phyloP scores from a whole-genome alignment of 2,113 vertebrate species.

The Ptilorrhoa leucosticta region DNA sequence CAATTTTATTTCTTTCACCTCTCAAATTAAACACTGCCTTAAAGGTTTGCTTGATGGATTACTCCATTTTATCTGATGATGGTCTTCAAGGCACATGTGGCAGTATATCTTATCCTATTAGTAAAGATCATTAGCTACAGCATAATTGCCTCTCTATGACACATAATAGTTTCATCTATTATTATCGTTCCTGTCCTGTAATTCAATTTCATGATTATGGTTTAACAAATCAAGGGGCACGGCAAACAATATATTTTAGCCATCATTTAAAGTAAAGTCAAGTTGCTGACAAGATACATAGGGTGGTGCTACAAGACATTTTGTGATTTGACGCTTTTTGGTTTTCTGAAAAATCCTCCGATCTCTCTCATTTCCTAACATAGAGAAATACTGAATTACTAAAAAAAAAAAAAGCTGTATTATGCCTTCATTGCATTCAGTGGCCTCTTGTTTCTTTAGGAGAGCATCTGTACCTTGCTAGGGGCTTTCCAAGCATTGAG shows the following conservation, averaged over 20 bases:
- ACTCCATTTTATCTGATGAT: constrained; percentile 16
- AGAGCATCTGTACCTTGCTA: not conserved
- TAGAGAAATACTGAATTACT: not conserved
- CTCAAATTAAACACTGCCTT: constrained; percentile 66
- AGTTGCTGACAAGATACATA: not conserved
- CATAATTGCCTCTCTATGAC: constrained; percentile 46
- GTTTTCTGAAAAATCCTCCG: not conserved
- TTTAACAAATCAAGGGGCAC: constrained; percentile 40
- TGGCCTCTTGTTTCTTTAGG: not conserved
- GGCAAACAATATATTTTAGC: constrained; percentile 48
- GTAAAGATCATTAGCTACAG: constrained; percentile 61
- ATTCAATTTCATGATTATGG: constrained; percentile 50
- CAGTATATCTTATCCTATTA: constrained; percentile 59
- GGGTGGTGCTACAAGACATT: not conserved
- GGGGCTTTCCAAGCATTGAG: not conserved
- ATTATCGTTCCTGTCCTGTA: constrained; percentile 13
- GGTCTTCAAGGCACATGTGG: constrained; percentile 44
- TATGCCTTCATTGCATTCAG: not conserved
- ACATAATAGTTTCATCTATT: constrained; percentile 40
- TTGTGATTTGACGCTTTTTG: not conserved
- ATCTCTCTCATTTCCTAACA: not conserved
- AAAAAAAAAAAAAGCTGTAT: not conserved
- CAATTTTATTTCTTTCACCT: constrained; percentile 65
- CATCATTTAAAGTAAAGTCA: constrained; percentile 28
- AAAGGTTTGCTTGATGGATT: constrained; percentile 62